A percentile compares a stretch with the other conserved stretches of the same genome.
Evolutionary conservation across 2,888 invertebrate species (phyloP).

Genomic region (Dryadula phaetusa): DNA sequence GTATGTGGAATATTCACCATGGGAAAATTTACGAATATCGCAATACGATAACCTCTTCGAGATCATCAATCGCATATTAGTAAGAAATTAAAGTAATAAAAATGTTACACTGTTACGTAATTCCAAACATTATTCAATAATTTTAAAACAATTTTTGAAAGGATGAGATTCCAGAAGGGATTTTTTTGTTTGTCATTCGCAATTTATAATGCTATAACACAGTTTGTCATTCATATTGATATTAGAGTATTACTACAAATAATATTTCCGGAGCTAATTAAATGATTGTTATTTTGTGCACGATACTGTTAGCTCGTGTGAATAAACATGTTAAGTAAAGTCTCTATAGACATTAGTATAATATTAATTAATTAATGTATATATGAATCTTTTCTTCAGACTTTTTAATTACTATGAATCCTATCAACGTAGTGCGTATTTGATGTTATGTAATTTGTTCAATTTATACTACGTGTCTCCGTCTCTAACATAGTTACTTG

Average conservation of each 20-base stretch:
- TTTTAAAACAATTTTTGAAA: too few species aligned
- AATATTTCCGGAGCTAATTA: not conserved
- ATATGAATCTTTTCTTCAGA: not conserved
- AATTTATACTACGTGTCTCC: too few species aligned
- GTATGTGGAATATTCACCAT: constrained; percentile 67
- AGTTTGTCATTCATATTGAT: too few species aligned
- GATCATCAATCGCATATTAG: constrained; percentile 10
- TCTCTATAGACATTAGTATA: not conserved
- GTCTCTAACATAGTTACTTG: too few species aligned
- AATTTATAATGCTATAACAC: not conserved
- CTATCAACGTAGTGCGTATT: too few species aligned
- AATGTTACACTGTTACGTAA: not conserved
- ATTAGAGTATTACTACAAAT: not conserved
- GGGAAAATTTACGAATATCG: constrained; percentile 54
- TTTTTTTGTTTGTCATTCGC: not conserved
- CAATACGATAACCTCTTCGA: constrained; percentile 34
- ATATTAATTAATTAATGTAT: not conserved
- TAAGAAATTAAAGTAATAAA: constrained; percentile 12
- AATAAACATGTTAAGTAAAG: not conserved
- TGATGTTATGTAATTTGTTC: too few species aligned
- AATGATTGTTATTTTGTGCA: not conserved
- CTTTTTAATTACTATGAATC: too few species aligned
- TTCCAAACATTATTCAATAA: too few species aligned
- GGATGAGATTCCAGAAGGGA: too few species aligned
- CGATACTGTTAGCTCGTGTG: not conserved